Evolutionary conservation across 2,888 invertebrate species (phyloP), one percentile per base, ranked within the genome.

Genomic region (Cerastis rubricosa): DNA sequence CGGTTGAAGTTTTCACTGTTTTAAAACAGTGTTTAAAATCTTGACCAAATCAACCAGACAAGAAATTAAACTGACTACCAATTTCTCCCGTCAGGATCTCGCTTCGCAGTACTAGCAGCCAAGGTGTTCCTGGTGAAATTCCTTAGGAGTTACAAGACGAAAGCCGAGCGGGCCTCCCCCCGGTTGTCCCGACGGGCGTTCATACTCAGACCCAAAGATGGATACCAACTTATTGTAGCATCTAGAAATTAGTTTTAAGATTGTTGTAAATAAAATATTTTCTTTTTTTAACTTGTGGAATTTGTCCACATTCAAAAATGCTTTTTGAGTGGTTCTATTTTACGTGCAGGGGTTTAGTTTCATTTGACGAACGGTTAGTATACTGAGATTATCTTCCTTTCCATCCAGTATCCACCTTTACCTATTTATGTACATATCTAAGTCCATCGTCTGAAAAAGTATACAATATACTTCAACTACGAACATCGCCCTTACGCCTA

Each of bases 21-120:
- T 35, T 35, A 35, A 35, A 35, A 35, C 35, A 35, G 35, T 35
- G 35, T 35, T 35, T 35, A 54, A 43, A 29, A 3, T 19, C 9
- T 14, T 19, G 9, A 54, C 17, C 47, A 45, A 0, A n/a, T 49
- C 14, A 40, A 45, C 1, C 17, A 59, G 8, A 25, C 9, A 9
- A 29, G 5, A 66, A 45, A 45, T 25, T 22, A 25, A 54, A 51
- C 5, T 22, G 59, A 59, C 8, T 59, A 29, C 22, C 22, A 68
- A 68, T 19, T 69, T 40, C 29, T 54, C n/a, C 9, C 40, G 6
- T 14, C 89, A 94, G 94, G 94, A n/a, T 94, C 93, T 45, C 90
- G 94, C 9, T 95, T 95, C 80, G 95, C 95, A 65, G 87, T 94
- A 6, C 84, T 95, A 78, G 93, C 94, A 69, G 92, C 92, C 0